phyloP scores from a whole-genome alignment of 1,140 invertebrate species.

The Ctenoplectra terminalis region DNA sequence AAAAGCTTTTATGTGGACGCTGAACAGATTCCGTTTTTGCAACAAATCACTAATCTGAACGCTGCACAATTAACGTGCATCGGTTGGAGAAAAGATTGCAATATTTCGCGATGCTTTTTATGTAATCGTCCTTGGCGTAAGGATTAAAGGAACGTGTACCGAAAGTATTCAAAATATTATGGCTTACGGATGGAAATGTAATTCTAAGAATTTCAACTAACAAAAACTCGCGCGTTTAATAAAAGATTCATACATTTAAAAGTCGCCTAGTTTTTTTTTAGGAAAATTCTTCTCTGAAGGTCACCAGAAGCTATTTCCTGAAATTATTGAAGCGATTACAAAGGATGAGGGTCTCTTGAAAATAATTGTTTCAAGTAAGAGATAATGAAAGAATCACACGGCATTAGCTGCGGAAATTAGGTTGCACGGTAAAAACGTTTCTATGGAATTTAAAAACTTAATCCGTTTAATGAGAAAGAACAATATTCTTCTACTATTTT shows the following conservation, averaged over 20 bases:
- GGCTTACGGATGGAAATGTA: background rate
- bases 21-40: no score
- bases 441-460: background rate
- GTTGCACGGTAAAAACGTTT: background rate
- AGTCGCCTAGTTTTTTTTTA: background rate
- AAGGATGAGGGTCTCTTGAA: background rate
- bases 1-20: background rate
- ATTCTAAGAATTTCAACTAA: background rate
- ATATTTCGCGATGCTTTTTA: background rate
- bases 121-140: background rate
- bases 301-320: background rate
- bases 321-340: background rate
- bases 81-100: background rate
- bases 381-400: background rate
- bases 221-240: no score
- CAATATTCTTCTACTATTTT: background rate
- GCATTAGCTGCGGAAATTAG: slow-evolving; percentile 6
- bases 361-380: background rate
- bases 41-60: slow-evolving; percentile 15
- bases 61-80: slow-evolving; percentile 2
- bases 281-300: background rate
- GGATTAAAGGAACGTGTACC: background rate
- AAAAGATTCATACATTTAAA: background rate
- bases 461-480: background rate
- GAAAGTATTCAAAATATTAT: slow-evolving; percentile 6